Base-by-base conservation (phyloP, 2,797 vertebrate species). In the Chiloscyllium punctatum region DNA sequence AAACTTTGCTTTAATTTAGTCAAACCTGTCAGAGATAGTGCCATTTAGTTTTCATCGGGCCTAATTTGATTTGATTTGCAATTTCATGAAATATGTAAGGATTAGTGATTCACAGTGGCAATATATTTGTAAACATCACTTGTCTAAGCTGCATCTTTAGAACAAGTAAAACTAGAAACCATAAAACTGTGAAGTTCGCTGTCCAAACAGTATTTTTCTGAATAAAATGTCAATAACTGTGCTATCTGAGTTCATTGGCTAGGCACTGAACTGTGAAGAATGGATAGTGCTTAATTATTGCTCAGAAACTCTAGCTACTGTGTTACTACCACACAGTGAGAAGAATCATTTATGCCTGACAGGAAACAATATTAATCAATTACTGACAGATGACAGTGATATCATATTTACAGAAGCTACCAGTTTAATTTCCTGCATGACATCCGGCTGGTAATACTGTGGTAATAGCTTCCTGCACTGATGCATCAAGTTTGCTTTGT, bases 351-450 rank as follows among this genome's bases (percentile, higher is more conserved):
- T 96, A 96, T 96, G 92, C 96, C 97, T 97, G 96, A 96, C 95
- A 96, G 96, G 97, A 97, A 96, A 96, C 96, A 96, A 96, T 97
- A 96, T 97, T 97, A 96, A 98, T 96, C 96, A 97, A 96, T 98
- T 98, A 97, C 96, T 96, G 95, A 95, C 96, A 97, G 96, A 96
- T 97, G 97, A 96, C 97, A 96, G 96, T 97, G 97, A 97, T 97
- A 97, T 97, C 97, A 97, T 97, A 97, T 97, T 96, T 97, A 97
- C 96, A 96, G 96, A 96, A 96, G 96, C 97, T 96, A 97, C 96
- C 96, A 97, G 98, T 98, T 97, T 96, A 97, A 98, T 98, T 98
- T 98, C 97, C 97, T 97, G 96, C 97, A 95, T 96, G 97, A 97
- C 96, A 97, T 97, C 97, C 96, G 95, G 97, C 96, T 97, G 96